Evolutionary conservation across 1,140 invertebrate genomes (phyloP).

Genomic region (Achroia grisella): DNA sequence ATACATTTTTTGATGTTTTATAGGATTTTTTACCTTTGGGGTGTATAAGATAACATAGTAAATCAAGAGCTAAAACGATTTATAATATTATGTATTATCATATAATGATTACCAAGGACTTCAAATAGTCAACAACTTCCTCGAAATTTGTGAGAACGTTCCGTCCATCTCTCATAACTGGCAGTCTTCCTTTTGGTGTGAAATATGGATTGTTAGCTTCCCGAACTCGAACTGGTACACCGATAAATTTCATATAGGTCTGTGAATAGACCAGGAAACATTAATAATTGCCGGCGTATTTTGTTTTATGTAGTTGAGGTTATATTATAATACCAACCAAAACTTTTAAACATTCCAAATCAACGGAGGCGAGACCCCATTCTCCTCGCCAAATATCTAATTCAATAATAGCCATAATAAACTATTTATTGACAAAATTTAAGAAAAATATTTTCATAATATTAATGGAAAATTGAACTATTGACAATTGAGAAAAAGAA

Average conservation of each 20-base stretch:
- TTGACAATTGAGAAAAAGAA: not conserved
- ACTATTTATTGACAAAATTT: slow-evolving; percentile 10
- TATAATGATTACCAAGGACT: slow-evolving; percentile 65
- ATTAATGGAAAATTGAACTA: not conserved
- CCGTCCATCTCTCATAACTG: slow-evolving; percentile 78
- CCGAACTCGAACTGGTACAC: slow-evolving; percentile 78
- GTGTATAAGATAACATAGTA: no score
- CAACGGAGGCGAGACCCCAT: slow-evolving; percentile 88
- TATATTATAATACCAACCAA: slow-evolving; percentile 76
- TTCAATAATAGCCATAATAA: slow-evolving; percentile 70
- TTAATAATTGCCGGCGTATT: slow-evolving; percentile 11
- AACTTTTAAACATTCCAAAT: slow-evolving; percentile 84
- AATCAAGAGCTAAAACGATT: no score
- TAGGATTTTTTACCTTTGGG: no score
- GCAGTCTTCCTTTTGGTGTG: slow-evolving; percentile 79
- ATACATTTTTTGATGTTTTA: no score
- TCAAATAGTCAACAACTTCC: slow-evolving; percentile 81
- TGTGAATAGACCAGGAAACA: slow-evolving; percentile 58
- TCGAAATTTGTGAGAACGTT: slow-evolving; percentile 76
- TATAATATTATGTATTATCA: no score
- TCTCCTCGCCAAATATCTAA: slow-evolving; percentile 87
- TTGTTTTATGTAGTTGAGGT: slow-evolving; percentile 11
- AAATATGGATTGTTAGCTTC: slow-evolving; percentile 81
- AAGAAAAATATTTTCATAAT: not conserved
- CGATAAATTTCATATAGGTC: slow-evolving; percentile 84